Conservation (phyloP, 2,888 invertebrate genomes). For the Lepas anatifera region DNA sequence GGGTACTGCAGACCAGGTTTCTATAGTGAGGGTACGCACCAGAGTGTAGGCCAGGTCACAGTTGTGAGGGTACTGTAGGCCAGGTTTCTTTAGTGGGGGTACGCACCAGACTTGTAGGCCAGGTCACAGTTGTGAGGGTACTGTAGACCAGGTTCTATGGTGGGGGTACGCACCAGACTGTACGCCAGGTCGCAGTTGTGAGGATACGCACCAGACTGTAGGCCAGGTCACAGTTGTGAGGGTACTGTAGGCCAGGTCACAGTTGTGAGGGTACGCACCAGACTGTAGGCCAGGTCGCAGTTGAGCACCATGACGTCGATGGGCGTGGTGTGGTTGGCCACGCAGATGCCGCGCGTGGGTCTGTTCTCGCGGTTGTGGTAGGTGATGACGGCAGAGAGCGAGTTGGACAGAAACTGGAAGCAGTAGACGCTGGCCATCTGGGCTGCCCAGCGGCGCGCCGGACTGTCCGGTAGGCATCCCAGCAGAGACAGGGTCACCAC, state of each 20-base stretch:
- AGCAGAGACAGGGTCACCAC: slow-evolving; percentile 73
- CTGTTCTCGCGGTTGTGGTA: slow-evolving; percentile 77
- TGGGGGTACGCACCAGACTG: too few relatives aligned
- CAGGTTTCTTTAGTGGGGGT: too few relatives aligned
- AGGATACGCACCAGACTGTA: background rate
- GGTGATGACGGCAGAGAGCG: slow-evolving; percentile 75
- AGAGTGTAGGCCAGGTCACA: too few relatives aligned
- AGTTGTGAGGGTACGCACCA: slow-evolving; percentile 49
- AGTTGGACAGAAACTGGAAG: slow-evolving; percentile 82
- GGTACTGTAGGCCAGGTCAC: background rate
- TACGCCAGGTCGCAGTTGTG: too few relatives aligned
- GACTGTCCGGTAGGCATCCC: slow-evolving; percentile 66
- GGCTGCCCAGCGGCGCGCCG: slow-evolving; percentile 66
- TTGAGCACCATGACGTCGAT: slow-evolving; percentile 93
- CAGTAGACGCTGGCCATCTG: slow-evolving; percentile 70
- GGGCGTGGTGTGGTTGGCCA: slow-evolving; percentile 98
- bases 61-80: too few relatives aligned
- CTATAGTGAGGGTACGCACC: too few relatives aligned
- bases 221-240: background rate
- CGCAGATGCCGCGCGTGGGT: slow-evolving; percentile 77
- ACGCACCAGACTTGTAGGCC: too few relatives aligned
- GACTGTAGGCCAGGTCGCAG: slow-evolving; percentile 92
- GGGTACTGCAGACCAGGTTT: too few relatives aligned
- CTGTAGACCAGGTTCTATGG: too few relatives aligned
- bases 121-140: too few relatives aligned